Base-by-base conservation (phyloP, 2,797 vertebrate species). In the Chromobotia macracanthus region DNA sequence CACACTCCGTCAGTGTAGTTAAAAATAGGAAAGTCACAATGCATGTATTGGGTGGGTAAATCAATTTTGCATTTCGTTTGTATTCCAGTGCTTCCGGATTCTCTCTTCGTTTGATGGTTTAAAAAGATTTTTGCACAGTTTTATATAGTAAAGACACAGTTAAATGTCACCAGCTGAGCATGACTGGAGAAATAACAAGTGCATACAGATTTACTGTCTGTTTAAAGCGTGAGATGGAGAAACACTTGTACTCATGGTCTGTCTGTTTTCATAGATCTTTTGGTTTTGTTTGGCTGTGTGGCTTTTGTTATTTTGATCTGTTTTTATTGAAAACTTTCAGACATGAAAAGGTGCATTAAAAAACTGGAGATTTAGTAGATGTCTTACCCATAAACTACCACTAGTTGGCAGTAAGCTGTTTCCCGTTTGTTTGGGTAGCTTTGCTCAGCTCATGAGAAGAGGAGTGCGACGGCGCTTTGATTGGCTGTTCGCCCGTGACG, bases 361-460 rank as follows among this genome's bases (percentile, higher is more conserved):
- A 56, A 8, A 56, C 23, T 23, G 5, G 16, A n/a, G 1, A n/a
- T n/a, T 5, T 18, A 5, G 18, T 6, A 8, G 8, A 53, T 6
- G 10, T 61, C 6, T 11, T 46, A 68, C 13, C 16, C 6, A 16
- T 18, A 16, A 46, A 7, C 53, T 21, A 51, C 76, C 76, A 28
- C 28, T 78, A 78, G 67, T 53, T 23, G 56, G 56, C 76, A 71
- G 76, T 63, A 28, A 11, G 2, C 56, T 19, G 0, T 70, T 4
- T 25, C 15, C 3, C 1, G 10, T 19, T 63, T 53, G 76, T 64
- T 63, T 44, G 16, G 3, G 48, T 41, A 2, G 16, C 21, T 61
- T 19, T 9, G 2, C 10, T 50, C 41, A 23, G 3, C 41, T 3
- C 5, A 50, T 35, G 2, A 53, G 76, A 78, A 78, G 67, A 78